Percentiles rank a stretch among this genome's conserved stretches.
Conservation (phyloP, 2,888 invertebrate species). For the Lepidonotus clava region DNA sequence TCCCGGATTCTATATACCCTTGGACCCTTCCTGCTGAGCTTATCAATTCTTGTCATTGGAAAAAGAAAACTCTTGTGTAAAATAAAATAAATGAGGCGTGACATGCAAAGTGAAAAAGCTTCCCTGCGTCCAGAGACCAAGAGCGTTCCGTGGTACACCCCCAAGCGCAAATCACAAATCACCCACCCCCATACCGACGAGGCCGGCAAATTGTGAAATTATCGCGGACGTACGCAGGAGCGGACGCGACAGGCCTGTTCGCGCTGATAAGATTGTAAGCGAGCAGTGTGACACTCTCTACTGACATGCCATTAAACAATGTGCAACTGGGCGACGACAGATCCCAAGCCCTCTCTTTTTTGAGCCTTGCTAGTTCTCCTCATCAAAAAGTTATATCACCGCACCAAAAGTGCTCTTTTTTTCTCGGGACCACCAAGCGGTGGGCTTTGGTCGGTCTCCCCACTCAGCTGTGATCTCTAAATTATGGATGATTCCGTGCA, state of each 20-base stretch:
- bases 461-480: too few relatives aligned
- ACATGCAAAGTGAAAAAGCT: neutral
- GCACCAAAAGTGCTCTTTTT: conserved; percentile 23
- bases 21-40: too few relatives aligned
- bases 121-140: neutral
- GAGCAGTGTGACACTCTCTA: conserved; percentile 9
- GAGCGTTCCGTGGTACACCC: neutral
- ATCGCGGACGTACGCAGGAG: neutral
- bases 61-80: too few relatives aligned
- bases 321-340: conserved; percentile 11
- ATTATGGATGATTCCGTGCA: too few relatives aligned
- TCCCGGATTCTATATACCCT: too few relatives aligned
- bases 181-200: neutral
- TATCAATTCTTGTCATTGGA: too few relatives aligned
- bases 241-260: conserved; percentile 18
- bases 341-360: neutral
- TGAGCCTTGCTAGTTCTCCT: neutral
- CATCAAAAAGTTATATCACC: neutral
- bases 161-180: neutral
- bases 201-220: conserved; percentile 27
- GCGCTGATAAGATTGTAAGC: conserved; percentile 34
- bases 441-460: too few relatives aligned
- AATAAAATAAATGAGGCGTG: neutral
- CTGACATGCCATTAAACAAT: conserved; percentile 47
- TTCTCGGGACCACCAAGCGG: too few relatives aligned